phyloP scores from a whole-genome alignment of 2,113 vertebrate species.

The Equus quagga region DNA sequence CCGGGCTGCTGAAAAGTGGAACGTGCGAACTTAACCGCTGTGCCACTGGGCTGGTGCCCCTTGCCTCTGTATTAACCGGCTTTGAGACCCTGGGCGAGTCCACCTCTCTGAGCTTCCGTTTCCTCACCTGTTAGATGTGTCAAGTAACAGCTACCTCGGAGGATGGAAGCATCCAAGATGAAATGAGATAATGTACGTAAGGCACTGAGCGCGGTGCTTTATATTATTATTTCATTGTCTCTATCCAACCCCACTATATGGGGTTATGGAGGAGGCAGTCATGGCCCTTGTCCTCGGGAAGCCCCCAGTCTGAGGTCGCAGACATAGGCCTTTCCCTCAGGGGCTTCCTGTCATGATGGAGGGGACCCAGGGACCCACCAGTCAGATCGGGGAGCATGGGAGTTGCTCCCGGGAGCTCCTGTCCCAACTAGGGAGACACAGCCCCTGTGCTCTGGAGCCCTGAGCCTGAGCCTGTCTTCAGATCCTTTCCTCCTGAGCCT shows the following conservation, averaged over 20 bases:
- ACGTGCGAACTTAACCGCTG: too few relatives aligned
- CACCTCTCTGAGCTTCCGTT: not conserved
- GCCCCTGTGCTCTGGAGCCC: not conserved
- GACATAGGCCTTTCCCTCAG: not conserved
- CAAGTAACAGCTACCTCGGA: fast-evolving
- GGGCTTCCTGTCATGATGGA: not conserved
- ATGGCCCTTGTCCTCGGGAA: not conserved
- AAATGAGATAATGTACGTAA: too few relatives aligned
- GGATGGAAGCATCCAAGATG: too few relatives aligned
- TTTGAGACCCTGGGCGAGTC: not conserved
- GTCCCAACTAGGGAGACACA: not conserved
- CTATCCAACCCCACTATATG: fast-evolving
- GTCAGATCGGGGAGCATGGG: not conserved
- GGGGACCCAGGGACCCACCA: not conserved
- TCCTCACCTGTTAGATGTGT: not conserved
- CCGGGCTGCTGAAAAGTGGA: too few relatives aligned
- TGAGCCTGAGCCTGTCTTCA: not conserved
- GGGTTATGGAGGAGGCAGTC: not conserved
- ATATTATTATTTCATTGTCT: not conserved
- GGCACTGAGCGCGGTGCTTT: not conserved
- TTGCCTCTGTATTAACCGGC: not conserved
- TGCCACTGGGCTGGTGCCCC: too few relatives aligned
- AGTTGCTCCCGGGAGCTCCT: not conserved
- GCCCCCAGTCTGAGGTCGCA: not conserved
- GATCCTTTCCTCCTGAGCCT: not conserved